Evolutionary conservation across 1,140 invertebrate species (phyloP).

Genomic region (Aporrectodea caliginosa): DNA sequence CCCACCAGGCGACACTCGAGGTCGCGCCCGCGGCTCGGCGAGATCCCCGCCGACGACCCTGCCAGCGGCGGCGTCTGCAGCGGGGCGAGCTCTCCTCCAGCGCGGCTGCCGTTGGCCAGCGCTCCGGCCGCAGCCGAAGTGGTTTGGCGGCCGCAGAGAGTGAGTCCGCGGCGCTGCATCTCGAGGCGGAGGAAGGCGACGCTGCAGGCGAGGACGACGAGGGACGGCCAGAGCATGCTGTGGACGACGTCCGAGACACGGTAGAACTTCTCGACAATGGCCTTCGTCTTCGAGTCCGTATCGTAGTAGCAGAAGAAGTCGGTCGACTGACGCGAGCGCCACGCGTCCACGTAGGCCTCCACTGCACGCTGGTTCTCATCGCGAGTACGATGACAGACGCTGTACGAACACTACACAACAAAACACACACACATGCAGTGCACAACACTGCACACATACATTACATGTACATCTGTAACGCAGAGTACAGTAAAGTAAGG

Average conservation of each 20-base stretch:
- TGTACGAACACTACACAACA: constrained; percentile 29
- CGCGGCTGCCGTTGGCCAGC: background rate
- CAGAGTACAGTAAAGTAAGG: too few relatives aligned
- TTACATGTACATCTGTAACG: too few relatives aligned
- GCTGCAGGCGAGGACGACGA: constrained; percentile 32
- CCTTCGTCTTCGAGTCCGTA: constrained; percentile 15
- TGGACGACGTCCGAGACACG: constrained; percentile 27
- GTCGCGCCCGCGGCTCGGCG: too few relatives aligned
- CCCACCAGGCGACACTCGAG: background rate
- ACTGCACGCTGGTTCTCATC: constrained; percentile 30
- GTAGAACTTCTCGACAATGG: constrained; percentile 28
- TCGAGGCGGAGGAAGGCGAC: constrained; percentile 31
- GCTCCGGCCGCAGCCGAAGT: background rate
- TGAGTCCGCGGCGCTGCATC: constrained; percentile 25
- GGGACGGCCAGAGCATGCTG: constrained; percentile 34
- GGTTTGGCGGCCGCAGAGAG: constrained; percentile 14
- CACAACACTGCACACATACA: too few relatives aligned
- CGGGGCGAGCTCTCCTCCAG: background rate
- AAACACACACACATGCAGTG: too few relatives aligned
- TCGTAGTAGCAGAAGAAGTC: constrained; percentile 32
- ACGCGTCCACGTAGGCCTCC: constrained; percentile 16
- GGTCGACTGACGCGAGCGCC: background rate
- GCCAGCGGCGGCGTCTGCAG: background rate
- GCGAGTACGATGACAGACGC: constrained; percentile 13
- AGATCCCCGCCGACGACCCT: background rate